phyloP scores from a whole-genome alignment of 2,888 invertebrate species.

The Oligia latruncula region DNA sequence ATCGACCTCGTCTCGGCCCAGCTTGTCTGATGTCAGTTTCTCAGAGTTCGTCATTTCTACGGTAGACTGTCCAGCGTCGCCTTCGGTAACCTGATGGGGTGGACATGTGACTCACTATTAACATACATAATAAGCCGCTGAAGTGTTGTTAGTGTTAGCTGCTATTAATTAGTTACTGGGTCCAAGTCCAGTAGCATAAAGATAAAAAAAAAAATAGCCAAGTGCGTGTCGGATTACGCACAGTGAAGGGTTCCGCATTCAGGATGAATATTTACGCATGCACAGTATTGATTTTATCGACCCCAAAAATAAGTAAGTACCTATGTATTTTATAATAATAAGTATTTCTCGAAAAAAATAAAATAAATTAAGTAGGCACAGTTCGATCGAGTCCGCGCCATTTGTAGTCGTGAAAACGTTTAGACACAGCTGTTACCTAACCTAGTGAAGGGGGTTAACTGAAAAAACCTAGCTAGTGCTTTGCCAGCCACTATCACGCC shows the following conservation, averaged over 20 bases:
- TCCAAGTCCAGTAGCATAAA: neutral
- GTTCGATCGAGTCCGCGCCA: neutral
- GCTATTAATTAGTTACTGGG: neutral
- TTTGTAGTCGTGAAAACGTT: neutral
- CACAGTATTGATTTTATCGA: neutral
- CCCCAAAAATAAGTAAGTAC: neutral
- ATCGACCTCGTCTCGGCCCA: slow-evolving; percentile 55
- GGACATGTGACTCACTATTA: neutral
- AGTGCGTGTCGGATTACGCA: neutral
- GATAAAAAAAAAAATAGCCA: neutral
- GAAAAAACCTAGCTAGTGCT: neutral
- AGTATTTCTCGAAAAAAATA: neutral
- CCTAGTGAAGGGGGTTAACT: neutral
- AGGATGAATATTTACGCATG: neutral
- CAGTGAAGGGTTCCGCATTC: neutral
- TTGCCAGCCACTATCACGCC: too few relatives aligned
- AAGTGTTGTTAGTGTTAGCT: neutral
- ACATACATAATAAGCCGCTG: neutral
- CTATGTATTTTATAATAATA: neutral
- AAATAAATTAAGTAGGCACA: neutral
- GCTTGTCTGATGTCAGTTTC: slow-evolving; percentile 63
- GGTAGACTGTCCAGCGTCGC: neutral
- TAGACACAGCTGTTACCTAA: neutral
- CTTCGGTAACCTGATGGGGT: slow-evolving; percentile 31
- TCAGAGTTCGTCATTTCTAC: neutral